Base-by-base conservation (phyloP, 2,888 invertebrate species). In the Cantharis nigra region DNA sequence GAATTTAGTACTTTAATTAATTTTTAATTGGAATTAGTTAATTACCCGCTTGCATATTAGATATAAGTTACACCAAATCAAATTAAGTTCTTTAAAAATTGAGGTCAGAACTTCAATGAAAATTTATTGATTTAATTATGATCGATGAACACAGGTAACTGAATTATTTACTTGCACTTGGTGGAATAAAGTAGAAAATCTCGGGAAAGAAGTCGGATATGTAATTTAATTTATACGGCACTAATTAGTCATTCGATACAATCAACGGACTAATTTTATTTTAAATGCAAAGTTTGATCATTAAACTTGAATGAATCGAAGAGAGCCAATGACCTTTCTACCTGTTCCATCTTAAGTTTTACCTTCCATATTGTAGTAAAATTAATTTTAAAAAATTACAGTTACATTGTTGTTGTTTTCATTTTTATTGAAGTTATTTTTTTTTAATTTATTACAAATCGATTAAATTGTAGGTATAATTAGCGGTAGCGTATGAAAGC, bases 261-360 rank as follows among this genome's bases (percentile, higher is more conserved):
- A 49, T 49, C n/a, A n/a, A 49, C 2, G 1, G 49, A 49, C 23
- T 67, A 67, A 67, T 67, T 16, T 67, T 67, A 67, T 67, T 65
- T 67, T 67, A 23, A 23, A 67, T 67, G 9, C 10, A n/a, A 67
- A 23, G 20, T 23, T 67, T 67, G n/a, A 26, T 26, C 18, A 67
- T 67, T 49, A 67, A 67, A 67, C 65, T 67, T 67, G 65, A 67
- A 67, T 67, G 65, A 67, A 67, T 26, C 11, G 65, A 23, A 16
- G 65, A 67, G 65, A 67, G 65, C 20, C 65, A 26, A 23, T 67
- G 65, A 67, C 65, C 65, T 67, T 67, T 67, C 65, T 67, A 67
- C 65, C 65, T 67, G 20, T 23, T 67, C 65, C 65, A 67, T 23
- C 65, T 23, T n/a, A 49, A 49, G 26, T 67, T 67, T 67, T 67